Evolutionary conservation across 1,140 invertebrate genomes (phyloP).

Genomic region (Drosophila saltans): DNA sequence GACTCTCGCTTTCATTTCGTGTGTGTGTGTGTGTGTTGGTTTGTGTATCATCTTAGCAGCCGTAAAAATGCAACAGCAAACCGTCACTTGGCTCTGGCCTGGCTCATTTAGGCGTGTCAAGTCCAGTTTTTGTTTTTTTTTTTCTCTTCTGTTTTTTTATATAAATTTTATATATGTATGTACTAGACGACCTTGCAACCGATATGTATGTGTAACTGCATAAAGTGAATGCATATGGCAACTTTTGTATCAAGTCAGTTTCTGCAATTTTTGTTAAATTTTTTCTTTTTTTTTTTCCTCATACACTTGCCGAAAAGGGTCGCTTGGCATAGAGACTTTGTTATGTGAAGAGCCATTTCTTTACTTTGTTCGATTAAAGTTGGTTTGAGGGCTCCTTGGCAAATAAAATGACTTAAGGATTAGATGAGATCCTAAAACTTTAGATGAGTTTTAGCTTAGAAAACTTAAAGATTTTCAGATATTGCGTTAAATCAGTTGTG

Average conservation of each 20-base stretch:
- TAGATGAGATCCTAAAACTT: too few relatives aligned
- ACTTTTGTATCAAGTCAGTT: slow-evolving; percentile 51
- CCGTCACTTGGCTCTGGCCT: slow-evolving; percentile 49
- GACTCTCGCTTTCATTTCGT: slow-evolving; percentile 70
- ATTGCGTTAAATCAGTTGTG: too few relatives aligned
- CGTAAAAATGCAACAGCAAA: slow-evolving; percentile 42
- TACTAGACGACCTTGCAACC: slow-evolving; percentile 80
- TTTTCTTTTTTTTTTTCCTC: not conserved
- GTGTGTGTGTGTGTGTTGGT: slow-evolving; percentile 8
- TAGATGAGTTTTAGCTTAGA: too few relatives aligned
- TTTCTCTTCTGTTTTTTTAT: slow-evolving; percentile 9
- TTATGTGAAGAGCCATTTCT: too few relatives aligned
- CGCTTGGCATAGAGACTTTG: not conserved
- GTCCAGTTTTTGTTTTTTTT: slow-evolving; percentile 54
- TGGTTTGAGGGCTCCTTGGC: too few relatives aligned
- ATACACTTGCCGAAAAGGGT: slow-evolving; percentile 5
- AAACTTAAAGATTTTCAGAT: too few relatives aligned
- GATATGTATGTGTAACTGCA: slow-evolving; percentile 47
- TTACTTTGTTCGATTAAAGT: too few relatives aligned
- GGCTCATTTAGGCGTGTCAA: slow-evolving; percentile 80
- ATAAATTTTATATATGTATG: slow-evolving; percentile 6
- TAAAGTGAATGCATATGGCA: slow-evolving; percentile 64
- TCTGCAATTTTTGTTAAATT: slow-evolving; percentile 36
- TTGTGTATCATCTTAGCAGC: slow-evolving; percentile 26
- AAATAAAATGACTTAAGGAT: too few relatives aligned